Evolutionary conservation across 2,888 invertebrate genomes (phyloP), one percentile per base, ranked within the genome.

Genomic region (Proisotoma minuta): DNA sequence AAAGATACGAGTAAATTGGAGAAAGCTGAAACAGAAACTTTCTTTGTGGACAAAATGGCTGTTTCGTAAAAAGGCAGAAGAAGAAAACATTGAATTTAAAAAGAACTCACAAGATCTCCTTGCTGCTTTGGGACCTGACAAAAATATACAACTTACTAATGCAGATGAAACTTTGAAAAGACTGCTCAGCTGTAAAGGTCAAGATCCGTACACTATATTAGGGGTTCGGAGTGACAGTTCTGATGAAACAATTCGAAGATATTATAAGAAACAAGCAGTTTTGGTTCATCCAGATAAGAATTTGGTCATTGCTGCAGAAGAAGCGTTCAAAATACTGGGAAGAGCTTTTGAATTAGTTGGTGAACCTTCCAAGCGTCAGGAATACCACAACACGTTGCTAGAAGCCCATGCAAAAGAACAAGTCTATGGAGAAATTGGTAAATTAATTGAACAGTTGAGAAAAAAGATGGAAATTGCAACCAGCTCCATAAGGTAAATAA

Each of bases 261-360:
- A 95, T 81, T 96, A 95, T 79, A 88, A 93, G 75, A 84, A 89
- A 74, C 94, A 95, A 78, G 95, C 94, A 8, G 89, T 95, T 75
- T 82, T 96, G 40, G 95, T 96, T 39, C 96, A 96, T 80, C 96
- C 96, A 0, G 95, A 96, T 77, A 96, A 96, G 80, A 96, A 95
- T 78, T 89, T 88, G 76, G 91, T 92, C 77, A 90, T 93, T 3
- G 95, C 95, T 28, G 94, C 95, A 0, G 95, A 95, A 76, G 95
- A 96, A 79, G 94, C 95, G 39, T 96, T 95, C 78, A 95, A 95
- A 81, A 94, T 96, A 76, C 81, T 96, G 71, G 93, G 92, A 75
- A 90, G 93, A 76, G 95, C 95, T 5, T 96, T 96, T 79, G 94
- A 95, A 78, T 85, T 94, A 77, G 92, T 96, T 74, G 94, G 94